phyloP scores from a whole-genome alignment of 2,797 vertebrate genomes.

The Sebastes flavidus region DNA sequence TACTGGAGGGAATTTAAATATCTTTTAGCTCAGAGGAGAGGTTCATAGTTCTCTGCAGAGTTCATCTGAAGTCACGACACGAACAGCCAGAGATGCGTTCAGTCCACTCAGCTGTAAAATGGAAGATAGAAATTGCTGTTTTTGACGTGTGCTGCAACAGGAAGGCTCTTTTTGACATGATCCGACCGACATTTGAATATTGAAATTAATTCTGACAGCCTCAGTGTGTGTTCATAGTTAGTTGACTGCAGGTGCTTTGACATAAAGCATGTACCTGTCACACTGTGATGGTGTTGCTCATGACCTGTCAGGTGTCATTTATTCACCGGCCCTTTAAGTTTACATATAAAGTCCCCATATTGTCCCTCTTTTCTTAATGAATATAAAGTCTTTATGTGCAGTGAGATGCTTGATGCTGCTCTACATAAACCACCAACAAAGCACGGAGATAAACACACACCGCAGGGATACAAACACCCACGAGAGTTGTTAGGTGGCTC shows the following conservation, averaged over 20 bases:
- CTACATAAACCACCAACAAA: conserved; percentile 31
- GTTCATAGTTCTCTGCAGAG: background rate
- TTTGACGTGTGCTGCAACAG: conserved; percentile 10
- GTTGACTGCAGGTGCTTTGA: conserved; percentile 14
- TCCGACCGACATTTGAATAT: background rate
- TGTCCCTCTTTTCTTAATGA: background rate
- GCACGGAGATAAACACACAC: conserved; percentile 9
- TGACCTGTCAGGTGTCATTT: conserved; percentile 15
- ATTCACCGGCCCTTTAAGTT: background rate
- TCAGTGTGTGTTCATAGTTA: conserved; percentile 13
- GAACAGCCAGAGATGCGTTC: background rate
- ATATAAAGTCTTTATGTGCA: background rate
- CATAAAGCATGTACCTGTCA: background rate
- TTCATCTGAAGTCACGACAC: background rate
- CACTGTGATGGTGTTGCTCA: background rate
- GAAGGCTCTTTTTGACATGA: background rate
- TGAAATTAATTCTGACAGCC: background rate
- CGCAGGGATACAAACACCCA: background rate
- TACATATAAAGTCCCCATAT: background rate
- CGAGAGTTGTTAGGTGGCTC: background rate
- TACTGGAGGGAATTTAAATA: background rate
- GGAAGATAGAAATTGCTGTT: background rate
- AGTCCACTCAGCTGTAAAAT: background rate
- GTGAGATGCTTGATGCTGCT: conserved; percentile 9
- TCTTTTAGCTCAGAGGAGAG: background rate